Evolutionary conservation across 2,888 invertebrate species (phyloP).

Genomic region (Pterostichus niger): DNA sequence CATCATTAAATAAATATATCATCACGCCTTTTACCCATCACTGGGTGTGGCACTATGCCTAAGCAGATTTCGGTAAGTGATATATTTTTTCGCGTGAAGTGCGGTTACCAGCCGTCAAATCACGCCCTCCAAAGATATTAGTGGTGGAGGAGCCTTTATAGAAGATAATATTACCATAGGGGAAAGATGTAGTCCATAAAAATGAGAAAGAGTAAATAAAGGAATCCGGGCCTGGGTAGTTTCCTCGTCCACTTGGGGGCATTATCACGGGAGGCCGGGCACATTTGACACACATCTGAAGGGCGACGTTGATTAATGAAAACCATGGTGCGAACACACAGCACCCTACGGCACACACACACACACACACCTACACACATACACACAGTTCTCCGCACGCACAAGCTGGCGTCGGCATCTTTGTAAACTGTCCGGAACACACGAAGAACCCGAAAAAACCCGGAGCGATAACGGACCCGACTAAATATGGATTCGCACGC

Average conservation of each 20-base stretch:
- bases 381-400: background rate
- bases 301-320: slow-evolving; percentile 69
- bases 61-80: too few relatives aligned
- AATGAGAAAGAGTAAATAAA: too few relatives aligned
- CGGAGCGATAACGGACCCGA: slow-evolving; percentile 28
- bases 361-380: slow-evolving; percentile 32
- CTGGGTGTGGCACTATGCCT: too few relatives aligned
- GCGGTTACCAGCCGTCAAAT: too few relatives aligned
- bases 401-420: slow-evolving; percentile 19
- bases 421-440: slow-evolving; percentile 46
- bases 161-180: too few relatives aligned
- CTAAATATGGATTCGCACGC: too few relatives aligned
- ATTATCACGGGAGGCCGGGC: slow-evolving; percentile 69
- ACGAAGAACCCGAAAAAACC: slow-evolving; percentile 32
- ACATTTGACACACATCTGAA: slow-evolving; percentile 69
- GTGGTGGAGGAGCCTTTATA: too few relatives aligned
- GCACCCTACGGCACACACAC: slow-evolving; percentile 9
- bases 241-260: slow-evolving; percentile 20
- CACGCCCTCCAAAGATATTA: too few relatives aligned
- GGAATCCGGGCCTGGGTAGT: background rate
- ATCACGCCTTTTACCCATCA: too few relatives aligned
- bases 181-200: too few relatives aligned
- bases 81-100: too few relatives aligned
- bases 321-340: slow-evolving; percentile 55
- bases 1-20: too few relatives aligned